phyloP scores from a whole-genome alignment of 2,888 invertebrate genomes.

The Nomada hirtipes region DNA sequence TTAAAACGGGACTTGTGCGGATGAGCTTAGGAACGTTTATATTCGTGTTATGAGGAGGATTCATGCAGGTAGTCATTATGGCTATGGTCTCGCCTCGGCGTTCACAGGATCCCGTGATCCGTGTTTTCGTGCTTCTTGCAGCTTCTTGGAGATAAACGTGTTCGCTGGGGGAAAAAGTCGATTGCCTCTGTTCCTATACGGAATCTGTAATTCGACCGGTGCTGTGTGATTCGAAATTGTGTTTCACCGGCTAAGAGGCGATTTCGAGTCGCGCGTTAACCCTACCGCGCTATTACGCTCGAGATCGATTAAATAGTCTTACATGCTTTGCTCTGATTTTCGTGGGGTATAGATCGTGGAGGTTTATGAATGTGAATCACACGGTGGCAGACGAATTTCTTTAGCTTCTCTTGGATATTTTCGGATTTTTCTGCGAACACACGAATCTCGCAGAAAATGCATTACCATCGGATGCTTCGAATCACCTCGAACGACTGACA shows the following conservation, averaged over 20 bases:
- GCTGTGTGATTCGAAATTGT: constrained; percentile 24
- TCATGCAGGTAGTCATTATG: constrained; percentile 55
- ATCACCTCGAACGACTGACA: too few species aligned
- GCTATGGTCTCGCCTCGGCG: constrained; percentile 27
- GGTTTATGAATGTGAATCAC: background rate
- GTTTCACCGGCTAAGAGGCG: constrained; percentile 14
- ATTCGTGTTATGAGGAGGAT: constrained; percentile 28
- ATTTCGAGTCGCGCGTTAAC: constrained; percentile 27
- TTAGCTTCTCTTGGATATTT: background rate
- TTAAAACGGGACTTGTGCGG: constrained; percentile 51
- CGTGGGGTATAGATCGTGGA: background rate
- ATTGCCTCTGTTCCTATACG: constrained; percentile 33
- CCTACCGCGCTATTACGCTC: background rate
- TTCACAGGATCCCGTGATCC: constrained; percentile 17
- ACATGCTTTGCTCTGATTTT: background rate
- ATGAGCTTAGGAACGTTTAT: constrained; percentile 42
- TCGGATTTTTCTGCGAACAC: background rate
- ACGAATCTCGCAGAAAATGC: too few species aligned
- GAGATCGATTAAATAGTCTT: constrained; percentile 16
- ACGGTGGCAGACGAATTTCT: background rate
- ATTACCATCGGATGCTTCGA: too few species aligned
- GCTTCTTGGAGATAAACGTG: constrained; percentile 26
- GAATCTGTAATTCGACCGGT: constrained; percentile 37
- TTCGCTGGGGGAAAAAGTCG: constrained; percentile 21
- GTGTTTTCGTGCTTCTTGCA: constrained; percentile 39